These are phyloP conservation scores for Myotis findleyi DNA, from an alignment of 2,797 vertebrate species.

Conservation along the genomic window DNA sequence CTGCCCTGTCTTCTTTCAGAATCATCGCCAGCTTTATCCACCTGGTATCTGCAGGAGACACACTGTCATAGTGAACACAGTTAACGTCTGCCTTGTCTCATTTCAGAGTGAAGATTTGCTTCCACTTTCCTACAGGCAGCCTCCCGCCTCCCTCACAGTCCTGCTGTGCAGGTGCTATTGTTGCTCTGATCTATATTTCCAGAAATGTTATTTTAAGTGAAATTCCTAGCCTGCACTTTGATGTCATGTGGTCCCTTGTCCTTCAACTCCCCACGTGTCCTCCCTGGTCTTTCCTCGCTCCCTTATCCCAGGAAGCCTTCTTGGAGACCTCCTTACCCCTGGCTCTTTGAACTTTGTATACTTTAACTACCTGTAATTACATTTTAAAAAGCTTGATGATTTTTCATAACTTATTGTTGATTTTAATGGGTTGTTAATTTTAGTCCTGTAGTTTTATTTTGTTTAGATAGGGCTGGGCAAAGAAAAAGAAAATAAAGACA, in stretches of 20 bases:
- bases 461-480: slow-evolving; percentile 89
- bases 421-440: slow-evolving; percentile 91
- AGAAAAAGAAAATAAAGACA: slow-evolving; percentile 88
- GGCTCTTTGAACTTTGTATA: slow-evolving; percentile 90
- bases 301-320: slow-evolving; percentile 61
- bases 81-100: slow-evolving; percentile 87
- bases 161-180: slow-evolving; percentile 86
- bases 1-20: slow-evolving; percentile 87
- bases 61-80: slow-evolving; percentile 87
- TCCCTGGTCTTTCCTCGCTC: neutral
- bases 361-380: slow-evolving; percentile 90
- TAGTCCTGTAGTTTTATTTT: slow-evolving; percentile 90
- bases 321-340: slow-evolving; percentile 84
- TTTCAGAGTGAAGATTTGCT: slow-evolving; percentile 84
- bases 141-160: slow-evolving; percentile 76
- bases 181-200: slow-evolving; percentile 84
- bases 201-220: slow-evolving; percentile 85
- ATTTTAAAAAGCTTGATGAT: slow-evolving; percentile 90
- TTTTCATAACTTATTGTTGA: slow-evolving; percentile 91
- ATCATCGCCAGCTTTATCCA: slow-evolving; percentile 85
- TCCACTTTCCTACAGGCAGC: slow-evolving; percentile 83
- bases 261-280: slow-evolving; percentile 85
- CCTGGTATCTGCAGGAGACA: slow-evolving; percentile 83
- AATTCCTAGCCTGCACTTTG: slow-evolving; percentile 93
- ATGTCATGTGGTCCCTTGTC: slow-evolving; percentile 86